Evolutionary conservation across 2,113 vertebrate species (phyloP), one percentile per base, ranked within the genome.

Genomic region (Spea multiplicata): DNA sequence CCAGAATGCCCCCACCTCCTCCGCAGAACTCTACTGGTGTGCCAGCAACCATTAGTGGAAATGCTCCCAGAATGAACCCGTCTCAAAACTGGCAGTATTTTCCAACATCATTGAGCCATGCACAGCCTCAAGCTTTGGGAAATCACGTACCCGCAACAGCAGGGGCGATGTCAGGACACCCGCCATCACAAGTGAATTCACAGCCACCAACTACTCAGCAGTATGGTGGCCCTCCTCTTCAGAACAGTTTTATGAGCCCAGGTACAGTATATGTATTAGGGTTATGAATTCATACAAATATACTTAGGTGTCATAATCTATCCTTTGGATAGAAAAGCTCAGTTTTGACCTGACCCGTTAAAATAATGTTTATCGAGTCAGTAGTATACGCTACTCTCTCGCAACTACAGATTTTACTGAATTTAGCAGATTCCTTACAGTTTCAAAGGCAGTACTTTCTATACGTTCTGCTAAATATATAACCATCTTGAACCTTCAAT

Each of bases 11-110:
- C 0, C 84, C 82, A 81, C 9, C 55, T 59, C 74, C 73, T 9
- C 88, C 84, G 78, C 95, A 89, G 74, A 93, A 88, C 78, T 87
- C 93, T 7, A 85, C 90, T 81, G 90, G 92, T 85, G 44, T 88
- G 10, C 78, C 88, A 75, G 87, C 90, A 44, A 87, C 93, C 73
- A 86, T 90, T 80, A 86, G 88, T 67, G 84, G 84, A 83, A 94
- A 92, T 89, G 90, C 90, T 84, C 80, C 91, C 74, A 91, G 85
- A 88, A 84, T 85, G 55, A 91, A 86, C 61, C 75, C 81, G 0
- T 83, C 86, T 55, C 84, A 88, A 44, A 85, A 88, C 84, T 97
- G 96, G 96, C 94, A 93, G 46, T 93, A 94, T 83, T 87, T 87
- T 81, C 88, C 86, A 48, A 73, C 84, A 47, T 78, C 91, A 30